Percentiles rank a stretch among this genome's conserved stretches.
Conservation (phyloP, 1,140 invertebrate species). For the Philotrypesis tridentata region DNA sequence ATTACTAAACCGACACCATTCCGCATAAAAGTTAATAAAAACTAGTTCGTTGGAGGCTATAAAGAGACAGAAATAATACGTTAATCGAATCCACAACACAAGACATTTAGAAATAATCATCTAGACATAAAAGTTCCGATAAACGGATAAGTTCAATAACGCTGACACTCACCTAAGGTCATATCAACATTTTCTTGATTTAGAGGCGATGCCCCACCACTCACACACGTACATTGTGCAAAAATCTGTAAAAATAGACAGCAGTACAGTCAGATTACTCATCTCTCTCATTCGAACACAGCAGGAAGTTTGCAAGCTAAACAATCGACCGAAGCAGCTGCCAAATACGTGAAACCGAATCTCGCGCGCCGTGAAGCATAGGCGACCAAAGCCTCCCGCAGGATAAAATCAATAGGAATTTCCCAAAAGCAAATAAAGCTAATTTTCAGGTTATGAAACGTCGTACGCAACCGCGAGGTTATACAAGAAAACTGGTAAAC, state of each 20-base stretch:
- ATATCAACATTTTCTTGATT: conserved; percentile 86
- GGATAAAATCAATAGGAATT: background rate
- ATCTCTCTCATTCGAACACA: background rate
- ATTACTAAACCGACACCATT: conserved; percentile 98
- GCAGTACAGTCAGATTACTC: background rate
- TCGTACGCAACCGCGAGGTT: conserved; percentile 30
- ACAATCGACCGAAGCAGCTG: background rate
- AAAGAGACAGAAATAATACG: conserved; percentile 57
- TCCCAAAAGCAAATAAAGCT: background rate
- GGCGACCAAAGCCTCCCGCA: background rate
- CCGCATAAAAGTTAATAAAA: conserved; percentile 98
- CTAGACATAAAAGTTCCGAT: background rate
- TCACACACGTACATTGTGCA: conserved; percentile 18
- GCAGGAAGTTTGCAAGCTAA: background rate
- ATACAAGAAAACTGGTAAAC: conserved; percentile 19
- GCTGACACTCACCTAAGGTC: conserved; percentile 82
- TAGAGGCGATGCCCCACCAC: conserved; percentile 84
- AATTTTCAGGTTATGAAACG: conserved; percentile 26
- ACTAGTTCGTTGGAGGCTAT: conserved; percentile 95
- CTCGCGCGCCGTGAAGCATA: background rate
- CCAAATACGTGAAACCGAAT: background rate
- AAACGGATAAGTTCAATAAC: background rate
- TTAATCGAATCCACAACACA: background rate
- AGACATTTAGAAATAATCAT: background rate
- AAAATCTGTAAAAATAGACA: conserved; percentile 37